Evolutionary conservation across 2,888 invertebrate species (phyloP).

Genomic region (Rhingia rostrata): DNA sequence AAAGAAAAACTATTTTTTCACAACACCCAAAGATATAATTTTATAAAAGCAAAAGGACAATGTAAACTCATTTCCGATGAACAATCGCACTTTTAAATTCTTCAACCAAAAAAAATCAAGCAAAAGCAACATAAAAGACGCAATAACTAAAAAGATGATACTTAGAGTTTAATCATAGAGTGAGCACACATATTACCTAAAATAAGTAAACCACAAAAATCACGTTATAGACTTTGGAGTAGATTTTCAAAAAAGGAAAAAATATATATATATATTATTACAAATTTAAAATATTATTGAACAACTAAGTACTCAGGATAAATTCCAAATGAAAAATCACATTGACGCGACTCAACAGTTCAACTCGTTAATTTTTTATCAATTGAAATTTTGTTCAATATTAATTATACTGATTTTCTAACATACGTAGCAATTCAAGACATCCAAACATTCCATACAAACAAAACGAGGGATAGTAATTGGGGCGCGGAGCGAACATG

Average conservation of each 20-base stretch:
- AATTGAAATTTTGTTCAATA: not conserved
- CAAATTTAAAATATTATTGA: slow-evolving; percentile 36
- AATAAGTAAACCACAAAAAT: slow-evolving; percentile 69
- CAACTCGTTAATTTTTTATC: slow-evolving; percentile 43
- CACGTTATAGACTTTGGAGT: slow-evolving; percentile 69
- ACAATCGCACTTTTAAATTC: slow-evolving; percentile 72
- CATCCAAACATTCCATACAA: slow-evolving; percentile 63
- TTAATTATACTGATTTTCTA: slow-evolving; percentile 31
- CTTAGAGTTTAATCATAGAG: slow-evolving; percentile 72
- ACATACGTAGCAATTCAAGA: slow-evolving; percentile 44
- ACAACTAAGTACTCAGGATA: slow-evolving; percentile 69
- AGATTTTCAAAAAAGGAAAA: slow-evolving; percentile 60
- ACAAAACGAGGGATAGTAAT: slow-evolving; percentile 14
- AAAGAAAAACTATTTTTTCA: slow-evolving; percentile 61
- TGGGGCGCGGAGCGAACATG: slow-evolving; percentile 35
- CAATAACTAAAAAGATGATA: slow-evolving; percentile 66
- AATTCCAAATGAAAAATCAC: slow-evolving; percentile 49
- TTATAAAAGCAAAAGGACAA: slow-evolving; percentile 65
- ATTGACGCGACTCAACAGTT: slow-evolving; percentile 45
- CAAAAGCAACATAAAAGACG: slow-evolving; percentile 33
- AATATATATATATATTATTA: too few species aligned
- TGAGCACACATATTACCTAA: slow-evolving; percentile 73
- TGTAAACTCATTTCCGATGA: slow-evolving; percentile 63
- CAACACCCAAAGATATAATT: slow-evolving; percentile 66
- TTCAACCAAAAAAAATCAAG: slow-evolving; percentile 49